Percentiles rank a stretch among this genome's conserved stretches.
Conservation (phyloP, 2,113 vertebrate genomes). For the Actenoides hombroni region DNA sequence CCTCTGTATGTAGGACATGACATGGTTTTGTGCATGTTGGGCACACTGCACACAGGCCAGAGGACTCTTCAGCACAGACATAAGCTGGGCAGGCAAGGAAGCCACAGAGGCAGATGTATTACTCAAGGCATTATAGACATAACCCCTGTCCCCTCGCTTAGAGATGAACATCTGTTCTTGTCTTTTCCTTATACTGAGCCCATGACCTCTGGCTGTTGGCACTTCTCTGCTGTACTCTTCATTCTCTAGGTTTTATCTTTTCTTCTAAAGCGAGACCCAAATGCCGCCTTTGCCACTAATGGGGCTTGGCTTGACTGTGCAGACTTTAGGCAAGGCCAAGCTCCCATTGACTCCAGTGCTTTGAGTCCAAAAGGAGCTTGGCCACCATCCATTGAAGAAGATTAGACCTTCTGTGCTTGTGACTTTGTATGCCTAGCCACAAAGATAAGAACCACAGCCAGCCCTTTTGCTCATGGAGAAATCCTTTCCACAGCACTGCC, state of each 20-base stretch:
- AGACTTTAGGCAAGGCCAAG: slow-evolving; percentile 45
- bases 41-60: background rate
- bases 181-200: background rate
- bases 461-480: slow-evolving; percentile 14
- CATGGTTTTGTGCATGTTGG: background rate
- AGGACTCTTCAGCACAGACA: background rate
- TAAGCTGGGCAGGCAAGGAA: background rate
- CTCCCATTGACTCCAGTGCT: slow-evolving; percentile 44
- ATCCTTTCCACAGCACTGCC: slow-evolving; percentile 15
- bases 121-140: background rate
- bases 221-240: background rate
- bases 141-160: background rate
- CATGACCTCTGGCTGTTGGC: slow-evolving; percentile 9
- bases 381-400: background rate
- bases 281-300: background rate
- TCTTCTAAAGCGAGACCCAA: slow-evolving; percentile 38
- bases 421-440: slow-evolving; percentile 25
- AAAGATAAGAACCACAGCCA: slow-evolving; percentile 50
- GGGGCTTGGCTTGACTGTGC: slow-evolving; percentile 21
- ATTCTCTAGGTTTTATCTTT: slow-evolving; percentile 1
- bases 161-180: background rate
- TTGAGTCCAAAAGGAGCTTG: slow-evolving; percentile 42
- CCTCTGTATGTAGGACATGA: background rate
- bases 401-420: slow-evolving; percentile 56
- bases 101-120: background rate